phyloP scores from a whole-genome alignment of 2,113 vertebrate genomes.

The Puffinus mauretanicus region DNA sequence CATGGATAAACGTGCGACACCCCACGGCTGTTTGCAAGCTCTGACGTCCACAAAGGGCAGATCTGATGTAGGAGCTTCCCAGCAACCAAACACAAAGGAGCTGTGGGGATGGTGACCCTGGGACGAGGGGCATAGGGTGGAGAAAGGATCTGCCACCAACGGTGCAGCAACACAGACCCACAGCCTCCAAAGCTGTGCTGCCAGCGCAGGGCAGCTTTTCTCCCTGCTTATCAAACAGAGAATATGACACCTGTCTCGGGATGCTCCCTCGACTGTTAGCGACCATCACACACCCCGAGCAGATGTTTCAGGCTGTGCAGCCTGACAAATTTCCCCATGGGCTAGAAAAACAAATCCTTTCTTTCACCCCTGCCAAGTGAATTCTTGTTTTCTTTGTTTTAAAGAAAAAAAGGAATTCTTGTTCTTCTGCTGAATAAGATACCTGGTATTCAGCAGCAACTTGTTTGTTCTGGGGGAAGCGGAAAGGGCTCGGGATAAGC shows the following conservation, averaged over 20 bases:
- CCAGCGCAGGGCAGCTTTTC: not conserved
- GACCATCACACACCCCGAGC: fast-evolving
- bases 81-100: not conserved
- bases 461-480: not conserved
- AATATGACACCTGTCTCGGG: not conserved
- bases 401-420: not conserved
- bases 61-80: not conserved
- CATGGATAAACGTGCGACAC: not conserved
- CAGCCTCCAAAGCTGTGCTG: not conserved
- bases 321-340: not conserved
- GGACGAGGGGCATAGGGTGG: not conserved
- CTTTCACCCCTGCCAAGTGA: not conserved
- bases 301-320: not conserved
- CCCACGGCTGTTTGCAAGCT: not conserved
- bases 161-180: fast-evolving
- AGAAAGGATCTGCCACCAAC: not conserved
- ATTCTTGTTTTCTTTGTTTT: not conserved
- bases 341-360: not conserved
- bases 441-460: not conserved
- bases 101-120: not conserved
- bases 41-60: not conserved
- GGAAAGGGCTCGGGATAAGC: not conserved
- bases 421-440: not conserved
- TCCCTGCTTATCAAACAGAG: not conserved
- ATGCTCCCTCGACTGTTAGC: fast-evolving